Evolutionary conservation across 2,113 vertebrate genomes (phyloP), one percentile per base, ranked within the genome.

Genomic region (Sciurus niger): DNA sequence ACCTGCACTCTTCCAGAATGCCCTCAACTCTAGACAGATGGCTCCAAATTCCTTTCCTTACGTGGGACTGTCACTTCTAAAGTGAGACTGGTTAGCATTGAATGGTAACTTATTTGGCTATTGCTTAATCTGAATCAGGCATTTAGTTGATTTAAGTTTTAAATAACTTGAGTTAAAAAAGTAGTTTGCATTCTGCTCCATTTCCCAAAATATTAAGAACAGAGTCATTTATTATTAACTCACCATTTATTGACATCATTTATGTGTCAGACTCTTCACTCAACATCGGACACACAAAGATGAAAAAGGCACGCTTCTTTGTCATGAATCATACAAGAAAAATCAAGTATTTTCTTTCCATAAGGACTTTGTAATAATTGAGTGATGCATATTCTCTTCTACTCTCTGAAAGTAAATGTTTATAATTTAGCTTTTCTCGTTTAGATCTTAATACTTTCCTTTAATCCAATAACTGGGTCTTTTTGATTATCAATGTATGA

Each of bases 171-270:
- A 93, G n/a, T 78, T 88, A 74, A 85, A 96, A 68, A 95, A 93
- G 43, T 82, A 94, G 32, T 90, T 96, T 95, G 53, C 8, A 80
- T 97, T 96, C 82, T 93, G 82, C 77, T 92, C 82, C 28, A 94
- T 95, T 96, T 97, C 80, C 34, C 68, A 55, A 97, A 95, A 94
- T 96, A 95, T 86, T 85, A 94, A 94, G 73, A 51, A 77, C 4
- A 68, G 10, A 68, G 40, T 85, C 85, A 94, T 90, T 96, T 86
- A 93, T 96, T 96, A 95, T 96, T 97, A 93, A 96, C 65, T 73
- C 12, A 17, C 34, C 78, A 90, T 87, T 89, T 94, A 90, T 43
- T 95, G 68, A 85, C 65, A 96, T 22, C 40, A 80, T 93, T 68
- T 89, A 85, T 28, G 30, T 93, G 83, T 94, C 24, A 87, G 37